phyloP scores from a whole-genome alignment of 2,797 vertebrate genomes.

The Serranus cabrilla region DNA sequence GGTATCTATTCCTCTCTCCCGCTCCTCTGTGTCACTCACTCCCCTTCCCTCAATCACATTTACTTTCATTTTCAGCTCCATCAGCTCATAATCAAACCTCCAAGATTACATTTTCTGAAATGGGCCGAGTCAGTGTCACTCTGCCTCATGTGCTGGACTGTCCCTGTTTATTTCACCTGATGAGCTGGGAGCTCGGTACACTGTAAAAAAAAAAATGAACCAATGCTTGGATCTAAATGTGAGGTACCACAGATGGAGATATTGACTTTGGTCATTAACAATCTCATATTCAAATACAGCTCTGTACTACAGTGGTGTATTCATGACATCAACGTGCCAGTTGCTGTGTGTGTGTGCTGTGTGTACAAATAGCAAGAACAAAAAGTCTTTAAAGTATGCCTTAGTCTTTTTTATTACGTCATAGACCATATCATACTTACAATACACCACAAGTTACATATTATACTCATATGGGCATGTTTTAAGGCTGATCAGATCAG shows the following conservation, averaged over 20 bases:
- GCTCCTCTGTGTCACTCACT: conserved; percentile 11
- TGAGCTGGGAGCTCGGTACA: conserved; percentile 14
- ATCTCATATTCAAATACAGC: too few relatives aligned
- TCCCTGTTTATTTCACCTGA: conserved; percentile 48
- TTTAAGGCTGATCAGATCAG: too few relatives aligned
- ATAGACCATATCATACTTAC: too few relatives aligned
- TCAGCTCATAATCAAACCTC: conserved; percentile 59
- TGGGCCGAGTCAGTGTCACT: conserved; percentile 38
- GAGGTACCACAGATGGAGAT: neutral
- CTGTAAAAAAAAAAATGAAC: conserved; percentile 59
- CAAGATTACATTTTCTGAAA: conserved; percentile 60
- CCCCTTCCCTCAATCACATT: conserved; percentile 40
- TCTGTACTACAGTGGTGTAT: too few relatives aligned
- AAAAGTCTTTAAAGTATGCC: too few relatives aligned
- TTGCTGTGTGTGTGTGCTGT: too few relatives aligned
- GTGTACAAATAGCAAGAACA: too few relatives aligned
- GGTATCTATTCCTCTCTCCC: neutral
- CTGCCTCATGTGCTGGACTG: conserved; percentile 21
- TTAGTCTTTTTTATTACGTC: too few relatives aligned
- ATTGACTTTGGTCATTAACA: neutral
- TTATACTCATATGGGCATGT: too few relatives aligned
- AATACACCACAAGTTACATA: too few relatives aligned
- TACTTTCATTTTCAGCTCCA: conserved; percentile 57
- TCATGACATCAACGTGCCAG: too few relatives aligned
- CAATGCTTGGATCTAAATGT: neutral